Base-by-base conservation (phyloP, 1,140 invertebrate species). In the Akabosia matsudoensis region DNA sequence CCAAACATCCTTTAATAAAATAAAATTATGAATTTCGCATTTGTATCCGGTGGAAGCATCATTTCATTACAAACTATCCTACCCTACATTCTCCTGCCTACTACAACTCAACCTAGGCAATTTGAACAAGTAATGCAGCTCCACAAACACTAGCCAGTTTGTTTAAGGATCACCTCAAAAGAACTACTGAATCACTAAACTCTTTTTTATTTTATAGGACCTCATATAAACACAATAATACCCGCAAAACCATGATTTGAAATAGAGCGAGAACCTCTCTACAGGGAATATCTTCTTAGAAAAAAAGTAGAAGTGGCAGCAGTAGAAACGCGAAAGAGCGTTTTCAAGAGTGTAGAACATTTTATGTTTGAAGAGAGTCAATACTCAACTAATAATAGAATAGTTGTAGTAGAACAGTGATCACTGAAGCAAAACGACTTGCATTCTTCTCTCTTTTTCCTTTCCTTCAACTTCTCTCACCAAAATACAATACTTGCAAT, bases 391-490 rank as follows among this genome's bases (percentile, higher is more conserved):
- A 45, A 45, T 45, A 45, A 45, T 61, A 61, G 14, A n/a, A 61
- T 61, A 10, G 10, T 51, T 13, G n/a, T 51, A 51, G 54, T n/a
- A 61, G 13, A 61, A 61, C 24, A 24, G 24, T 61, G 54, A 61
- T 61, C 54, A 61, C 54, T 14, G 54, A 22, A 61, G 54, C 54
- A 61, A 61, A 22, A 61, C 54, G 24, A 61, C 37, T 45, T 45
- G 37, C 37, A 45, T 45, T 45, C 37, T 45, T 45, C 37, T 45
- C 37, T 45, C 37, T 18, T 45, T 45, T 18, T 10, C 37, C 18
- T 45, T 18, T 45, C 37, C 37, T 45, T 45, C 37, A 7, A 10
- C 37, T 45, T 45, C 37, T 45, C 37, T 45, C 37, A 18, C 37
- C 18, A 18, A 45, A 45, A 45, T 18, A 45, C 37, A 45, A 45